Base-by-base conservation (phyloP, 1,140 invertebrate genomes). In the Bombus turneri region DNA sequence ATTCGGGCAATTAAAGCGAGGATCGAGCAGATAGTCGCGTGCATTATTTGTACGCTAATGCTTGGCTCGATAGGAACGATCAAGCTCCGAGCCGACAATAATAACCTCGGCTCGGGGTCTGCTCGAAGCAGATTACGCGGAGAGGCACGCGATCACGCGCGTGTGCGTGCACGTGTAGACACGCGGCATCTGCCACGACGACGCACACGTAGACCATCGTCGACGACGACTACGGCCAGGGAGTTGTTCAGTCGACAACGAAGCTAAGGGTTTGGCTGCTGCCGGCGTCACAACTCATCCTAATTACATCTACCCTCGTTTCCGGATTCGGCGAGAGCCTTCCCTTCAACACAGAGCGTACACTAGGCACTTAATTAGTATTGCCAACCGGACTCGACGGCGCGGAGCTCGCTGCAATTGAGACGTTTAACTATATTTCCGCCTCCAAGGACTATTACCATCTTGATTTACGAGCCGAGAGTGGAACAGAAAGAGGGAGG, bases 231-330 rank as follows among this genome's bases (percentile, higher is more conserved):
- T 39, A 6, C 57, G 76, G 64, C 53, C 66, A 66, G 25, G 37
- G 71, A 89, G 81, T 85, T 74, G 78, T 85, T 74, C 59, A 68
- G 57, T 83, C 53, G 77, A 77, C 85, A 89, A 87, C 88, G 80
- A 89, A 91, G 85, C 82, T 81, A 83, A 88, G 88, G 89, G 89
- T 86, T 89, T 80, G 72, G 82, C 87, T 78, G 87, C 88, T 88
- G 81, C 74, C 76, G 81, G 87, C 89, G 86, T 92, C 90, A 90
- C 93, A 93, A 93, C 90, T 93, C 93, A 93, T 93, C 92, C 93
- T 93, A 93, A 93, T 93, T 92, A 93, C 92, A 92, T 93, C 90
- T 91, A 92, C 91, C 91, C 91, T 92, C 92, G 88, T 92, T 93
- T 93, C 92, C 92, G 89, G 91, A 91, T 92, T 90, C 89, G 87